Evolutionary conservation across 2,888 invertebrate genomes (phyloP), one percentile per base, ranked within the genome.

Genomic region (Philonicus albiceps): DNA sequence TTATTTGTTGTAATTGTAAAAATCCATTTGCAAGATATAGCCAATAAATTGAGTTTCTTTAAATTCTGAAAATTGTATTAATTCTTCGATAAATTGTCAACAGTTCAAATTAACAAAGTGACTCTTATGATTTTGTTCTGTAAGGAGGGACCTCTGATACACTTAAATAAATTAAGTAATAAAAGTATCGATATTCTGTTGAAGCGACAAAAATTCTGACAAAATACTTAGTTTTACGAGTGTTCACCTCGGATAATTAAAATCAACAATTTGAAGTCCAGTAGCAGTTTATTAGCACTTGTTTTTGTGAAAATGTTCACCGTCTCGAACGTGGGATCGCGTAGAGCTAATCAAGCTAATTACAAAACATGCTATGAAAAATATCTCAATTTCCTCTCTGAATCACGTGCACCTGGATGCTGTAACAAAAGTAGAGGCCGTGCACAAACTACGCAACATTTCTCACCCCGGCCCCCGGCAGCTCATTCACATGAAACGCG

Each of bases 311-410:
- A 83, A 30, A 64, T 30, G n/a, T 31, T 16, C 81, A 22, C 34
- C 34, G 30, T 37, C 37, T 55, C 34, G 37, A 13, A 34, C 34
- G 19, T 31, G 34, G 81, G 37, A 83, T 53, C 74, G 74, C 43
- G 43, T 74, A 73, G 74, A 85, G 27, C 73, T 73, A 84, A 85
- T 85, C 85, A 85, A 85, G 73, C 43, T 85, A 85, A 85, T 85
- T 74, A 73, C 85, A 85, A 83, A 83, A 83, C 88, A 88, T 88
- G 89, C 87, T 87, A 88, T 89, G 89, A 89, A 90, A 90, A 90
- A 90, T 90, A 90, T 90, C 90, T 90, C 89, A 90, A 90, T 90
- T 90, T 90, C 90, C 90, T 83, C 64, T 30, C 11, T 37, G 31
- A 64, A 83, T 83, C 81, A 83, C 64, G 81, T 83, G 81, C 81